Conservation (phyloP, 2,797 vertebrate species). For the Erithacus rubecula region DNA sequence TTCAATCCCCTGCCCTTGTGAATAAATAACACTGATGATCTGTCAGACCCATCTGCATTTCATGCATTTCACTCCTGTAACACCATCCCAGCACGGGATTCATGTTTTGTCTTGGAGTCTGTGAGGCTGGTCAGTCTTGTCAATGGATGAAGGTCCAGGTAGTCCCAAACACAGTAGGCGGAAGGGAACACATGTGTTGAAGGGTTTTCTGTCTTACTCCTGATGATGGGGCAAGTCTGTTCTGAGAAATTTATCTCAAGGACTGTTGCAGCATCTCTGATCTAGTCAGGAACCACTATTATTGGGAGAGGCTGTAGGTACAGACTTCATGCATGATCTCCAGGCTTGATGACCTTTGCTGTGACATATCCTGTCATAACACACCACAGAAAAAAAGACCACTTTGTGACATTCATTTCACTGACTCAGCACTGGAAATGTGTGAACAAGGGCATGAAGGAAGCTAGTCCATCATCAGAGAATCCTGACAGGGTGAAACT, state of each 20-base stretch:
- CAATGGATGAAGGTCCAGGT: neutral
- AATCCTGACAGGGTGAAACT: neutral
- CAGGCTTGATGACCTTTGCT: neutral
- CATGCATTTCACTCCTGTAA: neutral
- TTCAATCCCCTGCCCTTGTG: neutral
- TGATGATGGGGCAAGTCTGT: neutral
- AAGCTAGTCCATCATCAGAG: neutral
- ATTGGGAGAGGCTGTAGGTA: neutral
- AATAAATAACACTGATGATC: neutral
- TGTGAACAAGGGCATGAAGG: neutral
- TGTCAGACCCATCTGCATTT: neutral
- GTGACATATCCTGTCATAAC: neutral
- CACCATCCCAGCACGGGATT: neutral
- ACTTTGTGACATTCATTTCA: neutral
- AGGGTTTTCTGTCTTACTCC: neutral
- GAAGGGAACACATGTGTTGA: neutral
- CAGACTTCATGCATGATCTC: neutral
- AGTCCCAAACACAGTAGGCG: neutral
- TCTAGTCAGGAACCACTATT: rapidly evolving
- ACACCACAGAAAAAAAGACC: neutral
- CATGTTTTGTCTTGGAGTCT: neutral
- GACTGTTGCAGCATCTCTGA: neutral
- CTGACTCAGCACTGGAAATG: neutral
- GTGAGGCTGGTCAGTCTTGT: rapidly evolving
- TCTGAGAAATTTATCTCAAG: neutral